A percentile compares a stretch with the other conserved stretches of the same genome.
Conservation (phyloP, 2,113 vertebrate genomes). For the Nibea albiflora region DNA sequence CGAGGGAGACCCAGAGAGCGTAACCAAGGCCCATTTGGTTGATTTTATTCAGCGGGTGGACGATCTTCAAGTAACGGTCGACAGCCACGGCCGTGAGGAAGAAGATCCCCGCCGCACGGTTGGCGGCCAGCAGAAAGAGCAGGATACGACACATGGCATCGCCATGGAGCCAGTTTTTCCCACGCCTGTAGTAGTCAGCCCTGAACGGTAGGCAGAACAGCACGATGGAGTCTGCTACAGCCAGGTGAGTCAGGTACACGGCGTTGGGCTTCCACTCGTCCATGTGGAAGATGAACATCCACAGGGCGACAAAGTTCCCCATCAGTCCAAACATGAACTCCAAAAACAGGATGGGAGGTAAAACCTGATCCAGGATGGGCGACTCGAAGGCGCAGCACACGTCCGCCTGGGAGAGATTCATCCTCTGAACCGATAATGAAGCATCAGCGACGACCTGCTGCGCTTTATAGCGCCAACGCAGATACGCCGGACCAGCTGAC, state of each 20-base stretch:
- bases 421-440: constrained; percentile 1
- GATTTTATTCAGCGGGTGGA: constrained; percentile 77
- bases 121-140: constrained; percentile 82
- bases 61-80: constrained; percentile 85
- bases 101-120: constrained; percentile 83
- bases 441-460: not conserved
- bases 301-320: constrained; percentile 81
- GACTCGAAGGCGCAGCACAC: constrained; percentile 81
- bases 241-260: constrained; percentile 84
- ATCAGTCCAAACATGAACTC: constrained; percentile 83
- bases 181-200: constrained; percentile 84
- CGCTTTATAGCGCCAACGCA: constrained; percentile 36
- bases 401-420: constrained; percentile 39
- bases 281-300: constrained; percentile 83
- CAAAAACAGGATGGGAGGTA: constrained; percentile 82
- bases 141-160: constrained; percentile 80
- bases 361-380: constrained; percentile 71
- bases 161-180: constrained; percentile 83
- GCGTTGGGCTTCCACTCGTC: constrained; percentile 84
- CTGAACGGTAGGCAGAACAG: constrained; percentile 85
- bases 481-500: constrained; percentile 26
- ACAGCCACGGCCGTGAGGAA: constrained; percentile 86
- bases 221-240: constrained; percentile 82
- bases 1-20: constrained; percentile 74
- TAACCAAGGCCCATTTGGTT: constrained; percentile 79